A percentile compares a stretch with the other conserved stretches of the same genome.
phyloP scores from a whole-genome alignment of 2,797 vertebrate species.

The Potorous gilbertii region DNA sequence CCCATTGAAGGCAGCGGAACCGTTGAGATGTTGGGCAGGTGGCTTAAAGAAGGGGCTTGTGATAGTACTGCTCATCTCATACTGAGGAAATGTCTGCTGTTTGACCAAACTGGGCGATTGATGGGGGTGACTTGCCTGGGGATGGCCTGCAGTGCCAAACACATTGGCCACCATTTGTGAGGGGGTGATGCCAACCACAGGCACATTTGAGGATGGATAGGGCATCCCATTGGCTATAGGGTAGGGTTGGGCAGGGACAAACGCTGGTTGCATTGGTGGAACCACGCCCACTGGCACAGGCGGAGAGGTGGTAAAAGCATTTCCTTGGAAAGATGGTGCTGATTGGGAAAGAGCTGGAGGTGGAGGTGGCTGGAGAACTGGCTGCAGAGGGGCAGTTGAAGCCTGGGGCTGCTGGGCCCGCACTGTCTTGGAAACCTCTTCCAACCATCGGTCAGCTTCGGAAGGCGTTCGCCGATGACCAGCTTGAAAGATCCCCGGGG shows the following conservation, averaged over 20 bases:
- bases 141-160: slow-evolving; percentile 93
- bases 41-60: slow-evolving; percentile 85
- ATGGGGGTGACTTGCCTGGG: slow-evolving; percentile 85
- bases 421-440: slow-evolving; percentile 96
- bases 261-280: slow-evolving; percentile 91
- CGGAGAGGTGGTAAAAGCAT: slow-evolving; percentile 88
- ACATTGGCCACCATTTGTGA: slow-evolving; percentile 99
- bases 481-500: slow-evolving; percentile 82
- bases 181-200: slow-evolving; percentile 96
- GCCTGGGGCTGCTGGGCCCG: slow-evolving; percentile 86
- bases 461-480: slow-evolving; percentile 95
- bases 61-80: slow-evolving; percentile 82
- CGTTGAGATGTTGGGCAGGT: slow-evolving; percentile 88
- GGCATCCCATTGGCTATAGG: slow-evolving; percentile 93
- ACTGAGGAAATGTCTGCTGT: slow-evolving; percentile 84
- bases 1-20: slow-evolving; percentile 88
- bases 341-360: slow-evolving; percentile 82
- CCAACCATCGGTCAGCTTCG: slow-evolving; percentile 97
- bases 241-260: slow-evolving; percentile 89
- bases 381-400: slow-evolving; percentile 77
- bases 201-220: slow-evolving; percentile 90
- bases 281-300: slow-evolving; percentile 89
- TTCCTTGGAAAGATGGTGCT: slow-evolving; percentile 83
- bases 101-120: slow-evolving; percentile 85
- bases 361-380: slow-evolving; percentile 82